Percentiles rank a stretch among this genome's conserved stretches.
These are phyloP conservation scores for Zaprionus nigranus DNA, from an alignment of 1,140 invertebrate species.

Conservation along the genomic window DNA sequence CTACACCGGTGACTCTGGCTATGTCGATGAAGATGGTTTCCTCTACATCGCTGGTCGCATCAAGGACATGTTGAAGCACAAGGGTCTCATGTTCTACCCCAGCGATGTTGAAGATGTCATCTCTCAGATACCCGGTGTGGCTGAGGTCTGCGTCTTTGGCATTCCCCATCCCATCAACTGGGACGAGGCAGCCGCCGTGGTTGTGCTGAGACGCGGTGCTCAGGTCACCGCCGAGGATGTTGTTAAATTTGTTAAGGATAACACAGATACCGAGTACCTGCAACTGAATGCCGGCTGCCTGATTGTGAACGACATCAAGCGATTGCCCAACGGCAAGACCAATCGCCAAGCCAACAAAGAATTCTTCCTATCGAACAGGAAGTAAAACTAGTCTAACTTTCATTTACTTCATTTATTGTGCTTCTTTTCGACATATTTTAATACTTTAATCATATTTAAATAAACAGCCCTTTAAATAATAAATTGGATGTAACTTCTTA, in stretches of 20 bases:
- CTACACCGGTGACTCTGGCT: slow-evolving; percentile 89
- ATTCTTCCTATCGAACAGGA: slow-evolving; percentile 16
- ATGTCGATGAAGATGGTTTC: slow-evolving; percentile 87
- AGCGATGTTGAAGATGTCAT: slow-evolving; percentile 53
- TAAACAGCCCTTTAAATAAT: neutral
- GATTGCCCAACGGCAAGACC: slow-evolving; percentile 39
- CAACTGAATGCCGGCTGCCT: slow-evolving; percentile 86
- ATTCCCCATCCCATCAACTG: slow-evolving; percentile 24
- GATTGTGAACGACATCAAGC: slow-evolving; percentile 84
- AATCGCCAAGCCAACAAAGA: slow-evolving; percentile 31
- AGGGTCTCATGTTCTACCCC: slow-evolving; percentile 61
- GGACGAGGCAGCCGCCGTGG: slow-evolving; percentile 45
- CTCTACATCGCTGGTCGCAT: slow-evolving; percentile 89
- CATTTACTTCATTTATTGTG: neutral
- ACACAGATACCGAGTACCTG: slow-evolving; percentile 84
- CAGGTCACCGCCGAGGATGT: slow-evolving; percentile 48
- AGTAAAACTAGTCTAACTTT: slow-evolving; percentile 3
- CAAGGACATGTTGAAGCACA: slow-evolving; percentile 91
- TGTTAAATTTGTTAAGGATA: slow-evolving; percentile 31
- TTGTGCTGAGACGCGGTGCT: slow-evolving; percentile 22
- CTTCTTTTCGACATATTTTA: neutral
- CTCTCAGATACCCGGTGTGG: slow-evolving; percentile 29
- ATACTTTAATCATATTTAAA: neutral
- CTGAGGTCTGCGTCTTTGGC: slow-evolving; percentile 55
- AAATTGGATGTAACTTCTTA: too few species aligned